Evolutionary conservation across 2,797 vertebrate species (phyloP).

Genomic region (Molothrus ater): DNA sequence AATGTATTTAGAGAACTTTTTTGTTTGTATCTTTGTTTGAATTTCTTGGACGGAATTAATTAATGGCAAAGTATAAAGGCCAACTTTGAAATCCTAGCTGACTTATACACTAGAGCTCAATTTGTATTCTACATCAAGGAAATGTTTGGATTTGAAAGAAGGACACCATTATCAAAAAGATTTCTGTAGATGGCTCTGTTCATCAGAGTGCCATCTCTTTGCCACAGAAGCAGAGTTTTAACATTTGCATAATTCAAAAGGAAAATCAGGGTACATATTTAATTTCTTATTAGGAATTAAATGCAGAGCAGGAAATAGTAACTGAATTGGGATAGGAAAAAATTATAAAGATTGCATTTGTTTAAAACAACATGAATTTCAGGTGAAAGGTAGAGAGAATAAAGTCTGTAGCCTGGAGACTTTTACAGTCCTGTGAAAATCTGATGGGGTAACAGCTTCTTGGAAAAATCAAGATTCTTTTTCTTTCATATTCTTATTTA

Average conservation of each 20-base stretch:
- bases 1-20: slow-evolving; percentile 69
- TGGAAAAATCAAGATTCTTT: not conserved
- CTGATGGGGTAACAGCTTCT: not conserved
- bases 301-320: not conserved
- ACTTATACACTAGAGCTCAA: slow-evolving; percentile 66
- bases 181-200: slow-evolving; percentile 67
- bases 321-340: not conserved
- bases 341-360: not conserved
- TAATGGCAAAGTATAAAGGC: slow-evolving; percentile 64
- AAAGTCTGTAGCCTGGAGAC: not conserved
- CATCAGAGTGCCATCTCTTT: not conserved
- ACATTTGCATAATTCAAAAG: slow-evolving; percentile 14
- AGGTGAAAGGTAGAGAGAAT: not conserved
- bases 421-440: not conserved
- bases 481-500: not conserved
- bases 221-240: not conserved
- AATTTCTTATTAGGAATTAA: slow-evolving; percentile 19
- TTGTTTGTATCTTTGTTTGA: slow-evolving; percentile 69
- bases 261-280: slow-evolving; percentile 9
- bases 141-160: slow-evolving; percentile 69
- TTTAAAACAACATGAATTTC: not conserved
- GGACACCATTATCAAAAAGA: slow-evolving; percentile 64
- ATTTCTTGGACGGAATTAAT: slow-evolving; percentile 69
- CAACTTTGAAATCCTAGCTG: slow-evolving; percentile 67
- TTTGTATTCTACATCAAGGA: slow-evolving; percentile 69